Evolutionary conservation across 2,888 invertebrate genomes (phyloP), one percentile per base, ranked within the genome.

Genomic region (Tethea ocularis): DNA sequence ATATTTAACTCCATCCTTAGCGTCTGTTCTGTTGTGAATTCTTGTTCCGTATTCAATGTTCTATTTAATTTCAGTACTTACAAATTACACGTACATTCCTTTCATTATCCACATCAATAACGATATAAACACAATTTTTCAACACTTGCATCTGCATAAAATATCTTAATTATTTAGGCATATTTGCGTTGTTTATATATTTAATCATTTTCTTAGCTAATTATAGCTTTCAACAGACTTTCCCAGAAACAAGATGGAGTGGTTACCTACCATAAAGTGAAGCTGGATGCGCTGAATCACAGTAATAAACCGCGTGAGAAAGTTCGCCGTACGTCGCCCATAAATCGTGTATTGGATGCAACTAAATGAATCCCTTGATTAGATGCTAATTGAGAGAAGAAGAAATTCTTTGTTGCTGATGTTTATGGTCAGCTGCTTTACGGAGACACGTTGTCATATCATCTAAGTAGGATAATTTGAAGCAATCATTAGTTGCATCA

Each of bases 311-410:
- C 69, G 77, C 87, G 87, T 90, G 91, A 87, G 91, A 92, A 91
- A 88, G 84, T 82, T 74, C 70, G 68, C 74, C 71, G 75, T 72
- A 73, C 66, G 67, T 59, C 70, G 78, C 75, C 74, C 79, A 82
- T 90, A 88, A 90, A 89, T 86, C 76, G 80, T 84, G 64, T 78
- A 83, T 83, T 82, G 69, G 78, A 78, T 78, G 80, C 74, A 69
- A 83, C 78, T 88, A 84, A 90, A 88, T 81, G 87, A 83, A 82
- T 80, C 83, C 81, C 81, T 88, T 89, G 86, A 89, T 88, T 86
- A 75, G 82, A 85, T 80, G 82, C 82, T 89, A 87, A 91, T 90
- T 87, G 86, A 88, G 73, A 84, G 82, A 78, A 86, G 77, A 84
- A 88, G 78, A 84, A 78, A 77, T 81, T 83, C 84, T 82, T 79